Evolutionary conservation across 2,113 vertebrate species (phyloP).

Genomic region (Neodon shergylaensis): DNA sequence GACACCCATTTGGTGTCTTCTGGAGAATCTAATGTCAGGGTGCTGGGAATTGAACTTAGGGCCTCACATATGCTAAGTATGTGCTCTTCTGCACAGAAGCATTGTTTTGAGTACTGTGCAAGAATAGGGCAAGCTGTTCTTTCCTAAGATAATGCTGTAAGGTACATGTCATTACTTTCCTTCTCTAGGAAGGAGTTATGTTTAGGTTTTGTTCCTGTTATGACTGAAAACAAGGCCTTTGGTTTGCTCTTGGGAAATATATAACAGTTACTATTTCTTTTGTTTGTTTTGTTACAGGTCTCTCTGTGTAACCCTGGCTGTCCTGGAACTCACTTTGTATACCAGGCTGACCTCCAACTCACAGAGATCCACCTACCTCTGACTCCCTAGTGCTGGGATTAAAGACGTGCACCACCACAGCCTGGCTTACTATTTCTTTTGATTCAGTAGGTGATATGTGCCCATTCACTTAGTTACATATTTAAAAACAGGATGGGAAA

Average conservation of each 20-base stretch:
- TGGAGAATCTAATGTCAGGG: neutral
- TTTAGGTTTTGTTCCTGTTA: slow-evolving; percentile 4
- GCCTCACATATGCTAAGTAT: neutral
- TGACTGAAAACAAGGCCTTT: neutral
- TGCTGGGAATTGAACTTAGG: neutral
- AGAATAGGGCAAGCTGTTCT: neutral
- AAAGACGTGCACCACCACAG: no score
- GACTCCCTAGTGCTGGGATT: no score
- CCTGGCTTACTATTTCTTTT: neutral
- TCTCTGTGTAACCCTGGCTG: no score
- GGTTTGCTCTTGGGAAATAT: neutral
- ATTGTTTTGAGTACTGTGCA: neutral
- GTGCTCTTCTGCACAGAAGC: neutral
- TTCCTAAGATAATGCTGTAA: neutral
- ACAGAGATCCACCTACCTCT: no score
- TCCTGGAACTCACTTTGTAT: no score
- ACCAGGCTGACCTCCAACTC: no score
- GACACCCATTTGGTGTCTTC: neutral
- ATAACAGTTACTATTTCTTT: neutral
- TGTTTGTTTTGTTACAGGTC: neutral
- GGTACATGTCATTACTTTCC: neutral
- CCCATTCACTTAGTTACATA: neutral
- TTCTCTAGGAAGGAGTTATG: slow-evolving; percentile 18
- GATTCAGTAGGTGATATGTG: neutral
- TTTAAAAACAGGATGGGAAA: neutral